Evolutionary conservation across 2,888 invertebrate species (phyloP), one percentile per base, ranked within the genome.

Genomic region (Rotaria sp.): DNA sequence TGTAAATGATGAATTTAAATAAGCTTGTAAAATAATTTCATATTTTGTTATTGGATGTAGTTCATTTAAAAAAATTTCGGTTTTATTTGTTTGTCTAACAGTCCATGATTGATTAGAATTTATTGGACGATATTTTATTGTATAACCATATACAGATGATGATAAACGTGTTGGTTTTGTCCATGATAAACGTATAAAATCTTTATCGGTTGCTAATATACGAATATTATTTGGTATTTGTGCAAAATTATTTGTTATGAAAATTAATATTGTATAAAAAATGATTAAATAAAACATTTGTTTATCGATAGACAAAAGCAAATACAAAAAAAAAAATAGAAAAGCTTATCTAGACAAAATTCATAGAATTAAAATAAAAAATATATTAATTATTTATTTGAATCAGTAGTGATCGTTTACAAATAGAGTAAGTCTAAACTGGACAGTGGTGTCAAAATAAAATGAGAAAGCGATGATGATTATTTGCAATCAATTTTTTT

Each of bases 41-140:
- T 80, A 80, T 80, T 80, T 80, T 26, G 80, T 80, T 26, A 80
- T 45, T n/a, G 80, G 80, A n/a, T 15, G 80, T 11, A 80, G 45
- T 15, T 80, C 45, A n/a, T 26, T 24, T 80, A 80, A 45, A 45
- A 41, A n/a, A 1, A 80, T 45, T 45, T 80, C 26, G 8, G 45
- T 45, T 13, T 26, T 7, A 80, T 80, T 45, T 3, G 80, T 80
- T 80, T 80, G 41, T 41, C n/a, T 80, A 3, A 80, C 80, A 15
- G 15, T 15, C 41, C 45, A 80, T 13, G 80, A 13, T 80, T 80
- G 80, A 80, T 80, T 80, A 1, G n/a, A 80, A 80, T 45, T 24
- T 13, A 45, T 21, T 3, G 45, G 45, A 13, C 80, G 80, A 80
- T 80, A 80, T 80, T 80, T 80, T n/a, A 80, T 45, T n/a, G 45